Evolutionary conservation across 2,797 vertebrate species (phyloP).

Genomic region (Rhincodon typus): DNA sequence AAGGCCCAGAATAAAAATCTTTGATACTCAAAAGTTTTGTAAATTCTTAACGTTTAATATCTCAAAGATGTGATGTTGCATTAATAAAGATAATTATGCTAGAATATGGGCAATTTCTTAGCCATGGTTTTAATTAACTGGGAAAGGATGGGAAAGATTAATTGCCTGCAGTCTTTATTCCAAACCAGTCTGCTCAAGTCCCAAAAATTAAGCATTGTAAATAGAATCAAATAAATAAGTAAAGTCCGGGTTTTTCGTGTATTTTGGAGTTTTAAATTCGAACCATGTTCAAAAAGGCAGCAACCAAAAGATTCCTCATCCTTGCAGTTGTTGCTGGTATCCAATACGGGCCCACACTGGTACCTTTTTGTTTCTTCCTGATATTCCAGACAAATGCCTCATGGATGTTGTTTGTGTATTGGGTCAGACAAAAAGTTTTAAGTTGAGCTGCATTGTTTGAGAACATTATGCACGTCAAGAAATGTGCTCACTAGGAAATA

Average conservation of each 20-base stretch:
- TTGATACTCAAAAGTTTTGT: not conserved
- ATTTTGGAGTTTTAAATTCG: not conserved
- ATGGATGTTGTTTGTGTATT: not conserved
- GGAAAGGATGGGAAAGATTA: constrained; percentile 41
- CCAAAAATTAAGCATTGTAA: not conserved
- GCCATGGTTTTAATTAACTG: constrained; percentile 40
- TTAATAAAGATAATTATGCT: not conserved
- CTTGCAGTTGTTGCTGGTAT: not conserved
- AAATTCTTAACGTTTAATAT: not conserved
- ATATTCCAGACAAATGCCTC: not conserved
- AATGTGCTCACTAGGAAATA: not conserved
- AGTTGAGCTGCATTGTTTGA: not conserved
- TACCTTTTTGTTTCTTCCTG: not conserved
- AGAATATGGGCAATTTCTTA: constrained; percentile 40
- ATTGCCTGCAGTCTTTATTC: constrained; percentile 42
- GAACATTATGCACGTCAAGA: not conserved
- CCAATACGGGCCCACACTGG: not conserved
- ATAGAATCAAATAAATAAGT: not conserved
- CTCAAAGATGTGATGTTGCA: not conserved
- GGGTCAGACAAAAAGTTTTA: not conserved
- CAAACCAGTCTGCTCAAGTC: not conserved
- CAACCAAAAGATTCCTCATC: not conserved
- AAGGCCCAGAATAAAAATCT: not conserved
- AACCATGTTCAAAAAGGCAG: not conserved
- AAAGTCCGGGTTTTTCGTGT: not conserved